Percentiles rank a stretch among this genome's conserved stretches.
These are phyloP conservation scores for Psilopsiagon aurifrons DNA, from an alignment of 2,113 vertebrate genomes.

Conservation along the genomic window DNA sequence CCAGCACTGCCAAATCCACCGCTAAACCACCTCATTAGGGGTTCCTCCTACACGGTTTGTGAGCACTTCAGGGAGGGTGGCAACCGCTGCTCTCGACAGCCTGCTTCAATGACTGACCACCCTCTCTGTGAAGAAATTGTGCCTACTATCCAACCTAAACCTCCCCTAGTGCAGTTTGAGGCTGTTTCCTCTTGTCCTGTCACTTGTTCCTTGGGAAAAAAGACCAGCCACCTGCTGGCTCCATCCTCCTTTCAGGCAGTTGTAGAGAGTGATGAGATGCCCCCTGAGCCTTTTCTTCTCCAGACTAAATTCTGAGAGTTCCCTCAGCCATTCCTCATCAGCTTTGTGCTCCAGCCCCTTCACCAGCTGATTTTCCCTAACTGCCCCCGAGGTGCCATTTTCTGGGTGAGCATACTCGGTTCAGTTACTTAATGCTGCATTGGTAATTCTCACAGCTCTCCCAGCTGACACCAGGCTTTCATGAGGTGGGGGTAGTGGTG, in stretches of 20 bases:
- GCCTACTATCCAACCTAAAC: background rate
- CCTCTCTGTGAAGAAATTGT: background rate
- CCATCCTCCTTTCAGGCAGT: background rate
- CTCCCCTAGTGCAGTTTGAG: background rate
- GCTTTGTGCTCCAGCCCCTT: background rate
- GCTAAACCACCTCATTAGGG: background rate
- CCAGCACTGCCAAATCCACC: background rate
- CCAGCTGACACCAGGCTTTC: background rate
- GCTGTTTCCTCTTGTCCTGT: background rate
- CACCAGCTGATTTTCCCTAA: background rate
- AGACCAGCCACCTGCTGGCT: background rate
- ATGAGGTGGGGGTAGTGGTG: too few species aligned
- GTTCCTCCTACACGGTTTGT: too few species aligned
- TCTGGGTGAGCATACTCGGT: rapidly evolving
- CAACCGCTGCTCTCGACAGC: background rate
- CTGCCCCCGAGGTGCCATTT: background rate
- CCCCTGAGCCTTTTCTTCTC: background rate
- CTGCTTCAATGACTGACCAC: background rate
- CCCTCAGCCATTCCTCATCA: background rate
- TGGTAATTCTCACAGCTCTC: background rate
- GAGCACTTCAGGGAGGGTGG: background rate
- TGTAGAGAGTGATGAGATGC: background rate
- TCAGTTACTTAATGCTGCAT: background rate
- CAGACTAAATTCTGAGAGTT: background rate
- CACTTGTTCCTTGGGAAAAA: background rate